Conservation (phyloP, 2,113 vertebrate genomes). For the Cinclus cinclus region DNA sequence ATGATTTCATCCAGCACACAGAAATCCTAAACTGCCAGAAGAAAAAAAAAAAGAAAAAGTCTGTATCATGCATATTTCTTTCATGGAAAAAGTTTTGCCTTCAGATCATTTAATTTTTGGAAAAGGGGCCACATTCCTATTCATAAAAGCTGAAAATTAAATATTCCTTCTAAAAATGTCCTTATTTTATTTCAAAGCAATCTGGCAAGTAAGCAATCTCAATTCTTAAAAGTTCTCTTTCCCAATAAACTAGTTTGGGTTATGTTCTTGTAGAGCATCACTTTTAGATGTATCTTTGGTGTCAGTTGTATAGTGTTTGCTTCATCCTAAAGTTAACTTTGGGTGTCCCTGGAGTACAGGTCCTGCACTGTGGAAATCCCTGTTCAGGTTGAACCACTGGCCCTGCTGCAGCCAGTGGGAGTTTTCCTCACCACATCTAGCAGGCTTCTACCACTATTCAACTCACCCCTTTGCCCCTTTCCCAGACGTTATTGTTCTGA, state of each 20-base stretch:
- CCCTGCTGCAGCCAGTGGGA: not conserved
- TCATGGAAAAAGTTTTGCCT: not conserved
- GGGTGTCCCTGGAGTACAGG: not conserved
- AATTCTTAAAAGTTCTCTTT: not conserved
- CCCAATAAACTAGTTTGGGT: not conserved
- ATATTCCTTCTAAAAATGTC: not conserved
- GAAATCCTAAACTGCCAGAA: not conserved
- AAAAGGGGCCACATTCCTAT: not conserved
- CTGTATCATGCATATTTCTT: not conserved
- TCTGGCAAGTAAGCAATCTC: not conserved
- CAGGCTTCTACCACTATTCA: not conserved
- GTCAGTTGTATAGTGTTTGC: not conserved
- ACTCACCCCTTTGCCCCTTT: not conserved
- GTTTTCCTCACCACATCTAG: not conserved
- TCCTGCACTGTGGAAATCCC: not conserved
- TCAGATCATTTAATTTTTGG: not conserved
- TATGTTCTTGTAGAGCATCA: not conserved
- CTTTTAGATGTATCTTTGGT: not conserved
- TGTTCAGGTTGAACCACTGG: not conserved
- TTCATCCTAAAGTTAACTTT: not conserved
- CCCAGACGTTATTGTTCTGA: constrained; percentile 19
- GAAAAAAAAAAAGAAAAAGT: not conserved
- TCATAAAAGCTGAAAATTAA: not conserved
- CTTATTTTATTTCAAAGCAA: not conserved
- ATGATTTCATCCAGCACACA: not conserved